Base-by-base conservation (phyloP, 2,888 invertebrate genomes). In the Yponomeuta malinellus region DNA sequence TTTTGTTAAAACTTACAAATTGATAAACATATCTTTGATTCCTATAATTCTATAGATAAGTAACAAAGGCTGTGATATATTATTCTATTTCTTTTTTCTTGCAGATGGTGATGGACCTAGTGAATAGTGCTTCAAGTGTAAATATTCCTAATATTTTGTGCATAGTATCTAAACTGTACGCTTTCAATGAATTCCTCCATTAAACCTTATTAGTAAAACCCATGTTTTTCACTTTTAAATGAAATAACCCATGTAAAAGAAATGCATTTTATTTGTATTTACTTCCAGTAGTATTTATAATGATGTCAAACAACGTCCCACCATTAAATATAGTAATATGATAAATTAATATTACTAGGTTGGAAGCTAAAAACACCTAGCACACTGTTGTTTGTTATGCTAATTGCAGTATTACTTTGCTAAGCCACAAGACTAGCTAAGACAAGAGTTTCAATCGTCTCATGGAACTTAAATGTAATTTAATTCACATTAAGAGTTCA, bases 41-140 rank as follows among this genome's bases (percentile, higher is more conserved):
- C 64, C 23, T 85, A 83, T 74, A 80, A 78, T 80, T 80, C 73
- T 9, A 74, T 63, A 29, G 29, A 63, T 48, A 59, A 75, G 77
- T 74, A 70, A 76, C n/a, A 70, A 78, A 83, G 82, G 74, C 79
- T 87, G 81, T 86, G 87, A 87, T 88, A 85, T 84, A 88, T 88
- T 84, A 79, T 84, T 83, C 76, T 76, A 75, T 75, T 78, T 83
- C 81, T 83, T 86, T 86, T 89, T 86, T 87, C 81, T 91, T 90
- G 72, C 91, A 91, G 91, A 80, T 89, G 81, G 81, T 75, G 78
- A 78, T 79, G 52, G 48, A n/a, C 73, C 77, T 77, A 75, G 76
- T 78, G 77, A 78, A 79, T 59, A 15, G 52, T 79, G 81, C 83
- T 82, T 82, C 83, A 78, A 82, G 80, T 90, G 89, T 90, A 89